phyloP scores from a whole-genome alignment of 2,113 vertebrate genomes.

The Irena cyanogastra region DNA sequence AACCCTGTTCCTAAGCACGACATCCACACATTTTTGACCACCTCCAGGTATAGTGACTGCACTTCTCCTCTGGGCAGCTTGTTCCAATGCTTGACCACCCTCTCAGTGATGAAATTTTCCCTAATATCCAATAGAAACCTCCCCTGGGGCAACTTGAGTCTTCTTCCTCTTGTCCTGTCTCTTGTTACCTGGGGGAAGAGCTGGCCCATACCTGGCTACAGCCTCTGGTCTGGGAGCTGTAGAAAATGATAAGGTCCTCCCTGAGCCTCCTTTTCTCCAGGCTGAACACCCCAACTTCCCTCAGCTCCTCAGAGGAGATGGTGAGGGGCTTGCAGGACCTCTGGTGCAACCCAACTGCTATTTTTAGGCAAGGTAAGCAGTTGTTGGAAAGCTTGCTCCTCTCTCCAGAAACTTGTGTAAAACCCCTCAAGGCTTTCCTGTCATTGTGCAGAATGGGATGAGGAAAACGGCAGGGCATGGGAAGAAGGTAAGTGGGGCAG shows the following conservation, averaged over 20 bases:
- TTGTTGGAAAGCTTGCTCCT: not conserved
- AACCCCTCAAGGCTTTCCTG: not conserved
- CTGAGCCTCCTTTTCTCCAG: not conserved
- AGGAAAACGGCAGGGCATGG: not conserved
- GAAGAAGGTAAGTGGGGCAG: not conserved
- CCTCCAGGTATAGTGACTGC: not conserved
- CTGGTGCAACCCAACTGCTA: not conserved
- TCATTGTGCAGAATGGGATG: not conserved
- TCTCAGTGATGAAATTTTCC: not conserved
- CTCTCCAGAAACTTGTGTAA: not conserved
- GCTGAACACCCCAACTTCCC: not conserved
- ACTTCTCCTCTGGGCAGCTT: not conserved
- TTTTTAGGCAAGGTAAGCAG: not conserved
- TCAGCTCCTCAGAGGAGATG: not conserved
- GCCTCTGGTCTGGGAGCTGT: not conserved
- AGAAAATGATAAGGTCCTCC: not conserved
- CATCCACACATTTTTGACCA: not conserved
- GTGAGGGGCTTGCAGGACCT: not conserved
- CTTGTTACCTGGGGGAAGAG: too few relatives aligned
- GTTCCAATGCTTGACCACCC: not conserved
- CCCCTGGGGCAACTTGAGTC: not conserved
- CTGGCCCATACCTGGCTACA: fast-evolving
- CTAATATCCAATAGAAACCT: not conserved
- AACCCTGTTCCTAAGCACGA: fast-evolving
- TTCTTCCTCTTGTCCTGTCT: fast-evolving